A percentile compares a stretch with the other conserved stretches of the same genome.
Evolutionary conservation across 2,113 vertebrate species (phyloP).

Genomic region (Catharus minimus): DNA sequence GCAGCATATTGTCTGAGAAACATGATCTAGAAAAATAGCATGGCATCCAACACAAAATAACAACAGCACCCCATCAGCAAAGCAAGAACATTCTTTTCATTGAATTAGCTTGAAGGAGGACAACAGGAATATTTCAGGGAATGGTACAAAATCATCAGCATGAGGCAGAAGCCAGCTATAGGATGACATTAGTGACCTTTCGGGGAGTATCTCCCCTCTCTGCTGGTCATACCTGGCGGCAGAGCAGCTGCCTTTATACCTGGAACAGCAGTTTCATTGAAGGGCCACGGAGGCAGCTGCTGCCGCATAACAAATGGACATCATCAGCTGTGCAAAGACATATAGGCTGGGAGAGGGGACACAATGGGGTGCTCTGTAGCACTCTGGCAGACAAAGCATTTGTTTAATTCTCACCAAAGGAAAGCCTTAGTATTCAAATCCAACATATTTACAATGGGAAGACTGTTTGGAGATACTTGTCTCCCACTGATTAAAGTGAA

Average conservation of each 20-base stretch:
- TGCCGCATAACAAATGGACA: slow-evolving; percentile 76
- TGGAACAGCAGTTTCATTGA: slow-evolving; percentile 80
- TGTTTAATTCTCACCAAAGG: slow-evolving; percentile 53
- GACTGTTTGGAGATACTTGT: slow-evolving; percentile 63
- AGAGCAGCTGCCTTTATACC: slow-evolving; percentile 80
- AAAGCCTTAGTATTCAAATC: slow-evolving; percentile 50
- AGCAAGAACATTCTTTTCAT: not conserved
- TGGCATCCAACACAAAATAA: not conserved
- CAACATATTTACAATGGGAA: slow-evolving; percentile 61
- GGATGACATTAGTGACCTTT: not conserved
- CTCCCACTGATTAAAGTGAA: slow-evolving; percentile 46
- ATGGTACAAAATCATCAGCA: not conserved
- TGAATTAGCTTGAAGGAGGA: not conserved
- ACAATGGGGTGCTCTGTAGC: slow-evolving; percentile 77
- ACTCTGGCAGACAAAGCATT: slow-evolving; percentile 65
- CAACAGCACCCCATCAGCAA: not conserved
- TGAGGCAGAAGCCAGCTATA: not conserved
- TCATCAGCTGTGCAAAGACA: slow-evolving; percentile 80
- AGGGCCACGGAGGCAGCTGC: slow-evolving; percentile 77
- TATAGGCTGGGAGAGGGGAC: slow-evolving; percentile 42
- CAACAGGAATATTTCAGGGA: not conserved
- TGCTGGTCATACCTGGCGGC: slow-evolving; percentile 68
- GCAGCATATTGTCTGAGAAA: not conserved
- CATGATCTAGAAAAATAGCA: not conserved
- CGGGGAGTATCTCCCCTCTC: not conserved